Base-by-base conservation (phyloP, 2,113 vertebrate genomes). In the Clinocottus analis region DNA sequence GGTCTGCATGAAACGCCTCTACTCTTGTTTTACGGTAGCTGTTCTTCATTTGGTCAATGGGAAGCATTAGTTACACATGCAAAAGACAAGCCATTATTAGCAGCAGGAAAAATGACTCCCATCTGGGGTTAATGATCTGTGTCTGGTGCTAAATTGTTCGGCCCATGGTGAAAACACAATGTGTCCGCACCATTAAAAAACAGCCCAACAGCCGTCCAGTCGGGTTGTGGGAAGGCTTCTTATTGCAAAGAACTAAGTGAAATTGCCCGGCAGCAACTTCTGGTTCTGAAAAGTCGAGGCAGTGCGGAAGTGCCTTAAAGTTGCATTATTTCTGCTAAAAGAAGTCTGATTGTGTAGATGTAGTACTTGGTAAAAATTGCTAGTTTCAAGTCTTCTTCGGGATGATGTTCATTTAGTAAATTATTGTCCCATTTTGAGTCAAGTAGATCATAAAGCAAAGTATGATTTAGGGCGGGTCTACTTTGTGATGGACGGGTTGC, bases 41-140 rank as follows among this genome's bases (percentile, higher is more conserved):
- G 25, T 9, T 63, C 39, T 35, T 75, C 72, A 75, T 83, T 75
- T 43, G 33, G 45, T 75, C 17, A 31, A 68, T 51, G 56, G 79
- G 56, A 76, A 86, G 63, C 68, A 81, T 86, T 82, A 82, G 69
- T 73, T 87, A 87, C 72, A 87, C 76, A 71, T 56, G 62, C 70
- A 79, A 72, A 83, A 68, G 69, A 67, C 14, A 21, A 83, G 72
- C 16, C 70, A 65, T 89, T 77, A 82, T 92, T 91, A 91, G 75
- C 47, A 17, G 74, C 51, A 87, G 85, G 86, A 89, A 70, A 71
- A 90, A 91, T 87, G 51, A 84, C 71, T 90, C 58, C 60, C 37
- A 77, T 86, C 78, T 67, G 19, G 6, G 70, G 70, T 75, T 83
- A 91, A 91, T 84, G 83, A 75, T 62, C 72, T 86, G 85, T 83